Evolutionary conservation across 2,797 vertebrate species (phyloP).

Genomic region (Coccyzus lansbergi): DNA sequence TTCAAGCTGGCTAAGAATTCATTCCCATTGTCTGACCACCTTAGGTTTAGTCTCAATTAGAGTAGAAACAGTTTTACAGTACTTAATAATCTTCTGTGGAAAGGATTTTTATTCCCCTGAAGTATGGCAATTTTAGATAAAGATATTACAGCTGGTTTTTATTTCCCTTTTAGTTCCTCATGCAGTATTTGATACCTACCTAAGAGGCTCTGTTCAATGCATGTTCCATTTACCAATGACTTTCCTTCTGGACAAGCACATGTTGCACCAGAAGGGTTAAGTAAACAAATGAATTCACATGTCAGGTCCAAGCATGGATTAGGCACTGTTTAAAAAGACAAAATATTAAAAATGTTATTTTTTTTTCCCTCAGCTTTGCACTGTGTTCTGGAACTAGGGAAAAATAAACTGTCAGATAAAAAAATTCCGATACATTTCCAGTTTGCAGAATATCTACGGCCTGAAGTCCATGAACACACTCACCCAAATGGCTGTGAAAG

Average conservation of each 20-base stretch:
- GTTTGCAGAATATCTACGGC: neutral
- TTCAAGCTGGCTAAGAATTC: neutral
- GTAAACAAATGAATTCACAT: constrained; percentile 96
- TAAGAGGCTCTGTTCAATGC: constrained; percentile 86
- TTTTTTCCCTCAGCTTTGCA: no score
- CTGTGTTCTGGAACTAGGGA: neutral
- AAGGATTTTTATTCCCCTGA: neutral
- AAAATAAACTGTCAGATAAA: neutral
- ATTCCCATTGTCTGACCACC: neutral
- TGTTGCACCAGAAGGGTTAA: constrained; percentile 91
- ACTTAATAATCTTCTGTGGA: neutral
- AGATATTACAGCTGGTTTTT: neutral
- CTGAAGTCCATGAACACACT: neutral
- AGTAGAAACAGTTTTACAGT: neutral
- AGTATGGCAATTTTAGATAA: neutral
- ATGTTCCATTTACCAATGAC: constrained; percentile 90
- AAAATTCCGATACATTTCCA: neutral
- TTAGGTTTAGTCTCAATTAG: neutral
- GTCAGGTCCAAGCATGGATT: constrained; percentile 91
- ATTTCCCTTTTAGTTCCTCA: neutral
- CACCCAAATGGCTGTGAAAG: neutral
- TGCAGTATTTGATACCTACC: constrained; percentile 76
- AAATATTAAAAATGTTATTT: neutral
- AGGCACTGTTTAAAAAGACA: constrained; percentile 78
- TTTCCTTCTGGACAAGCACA: constrained; percentile 97